These are phyloP conservation scores for Hemibates koningsi DNA, from an alignment of 2,113 vertebrate genomes.

Conservation along the genomic window DNA sequence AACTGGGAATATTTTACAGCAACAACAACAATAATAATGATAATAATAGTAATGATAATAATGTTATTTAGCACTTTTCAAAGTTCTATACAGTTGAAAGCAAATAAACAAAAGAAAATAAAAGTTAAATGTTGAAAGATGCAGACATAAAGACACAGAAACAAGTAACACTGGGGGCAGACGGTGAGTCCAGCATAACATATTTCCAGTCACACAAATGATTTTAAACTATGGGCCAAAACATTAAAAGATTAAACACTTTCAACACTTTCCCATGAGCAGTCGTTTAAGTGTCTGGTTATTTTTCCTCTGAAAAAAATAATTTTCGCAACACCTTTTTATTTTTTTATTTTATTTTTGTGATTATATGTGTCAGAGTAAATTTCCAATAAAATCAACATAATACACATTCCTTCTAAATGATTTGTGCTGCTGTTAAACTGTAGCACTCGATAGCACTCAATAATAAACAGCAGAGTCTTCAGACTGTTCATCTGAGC, in stretches of 20 bases:
- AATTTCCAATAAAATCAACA: not conserved
- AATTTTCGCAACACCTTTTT: not conserved
- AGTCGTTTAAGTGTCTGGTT: accelerated
- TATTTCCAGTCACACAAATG: not conserved
- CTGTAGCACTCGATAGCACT: not conserved
- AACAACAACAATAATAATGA: not conserved
- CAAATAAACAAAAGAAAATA: not conserved
- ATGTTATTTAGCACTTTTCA: not conserved
- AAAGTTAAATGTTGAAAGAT: not conserved
- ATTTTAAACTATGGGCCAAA: accelerated
- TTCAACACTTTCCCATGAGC: not conserved
- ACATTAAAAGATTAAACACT: not conserved
- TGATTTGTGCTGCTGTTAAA: not conserved
- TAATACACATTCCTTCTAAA: not conserved
- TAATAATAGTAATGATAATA: not conserved
- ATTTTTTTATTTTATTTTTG: not conserved
- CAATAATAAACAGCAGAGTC: not conserved
- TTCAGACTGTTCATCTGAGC: not conserved
- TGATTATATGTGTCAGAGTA: not conserved
- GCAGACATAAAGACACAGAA: not conserved
- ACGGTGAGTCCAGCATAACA: not conserved
- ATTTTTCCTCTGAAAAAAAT: not conserved
- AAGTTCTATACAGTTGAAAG: not conserved
- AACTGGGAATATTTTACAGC: not conserved
- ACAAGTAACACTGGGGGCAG: accelerated